phyloP scores from a whole-genome alignment of 2,113 vertebrate species.

The Tor tambroides region DNA sequence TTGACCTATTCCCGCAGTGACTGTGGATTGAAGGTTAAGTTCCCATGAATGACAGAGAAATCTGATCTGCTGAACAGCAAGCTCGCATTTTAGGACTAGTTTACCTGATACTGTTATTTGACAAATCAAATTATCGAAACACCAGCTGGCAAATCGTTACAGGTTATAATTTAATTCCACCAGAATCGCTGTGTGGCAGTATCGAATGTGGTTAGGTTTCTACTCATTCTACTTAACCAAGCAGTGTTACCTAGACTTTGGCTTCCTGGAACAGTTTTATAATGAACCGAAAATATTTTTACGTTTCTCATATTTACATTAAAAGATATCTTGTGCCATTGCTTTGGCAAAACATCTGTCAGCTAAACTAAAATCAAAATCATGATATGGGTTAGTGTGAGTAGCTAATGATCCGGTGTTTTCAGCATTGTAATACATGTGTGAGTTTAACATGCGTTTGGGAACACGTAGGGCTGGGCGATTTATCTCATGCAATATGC shows the following conservation, averaged over 20 bases:
- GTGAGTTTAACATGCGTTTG: too few relatives aligned
- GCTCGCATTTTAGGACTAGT: constrained; percentile 66
- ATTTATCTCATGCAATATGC: too few relatives aligned
- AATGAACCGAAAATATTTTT: background rate
- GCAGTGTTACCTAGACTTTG: background rate
- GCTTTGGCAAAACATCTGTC: too few relatives aligned
- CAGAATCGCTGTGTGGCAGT: constrained; percentile 41
- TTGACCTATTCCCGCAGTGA: constrained; percentile 22
- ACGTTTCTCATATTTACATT: too few relatives aligned
- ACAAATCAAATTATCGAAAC: constrained; percentile 75
- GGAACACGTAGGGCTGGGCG: too few relatives aligned
- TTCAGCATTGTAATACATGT: too few relatives aligned
- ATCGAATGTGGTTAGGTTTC: background rate
- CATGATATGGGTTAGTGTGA: too few relatives aligned
- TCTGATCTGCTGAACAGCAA: constrained; percentile 66
- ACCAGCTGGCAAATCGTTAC: constrained; percentile 74
- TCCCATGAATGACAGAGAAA: constrained; percentile 35
- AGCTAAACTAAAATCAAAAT: too few relatives aligned
- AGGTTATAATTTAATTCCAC: constrained; percentile 73
- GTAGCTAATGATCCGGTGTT: too few relatives aligned
- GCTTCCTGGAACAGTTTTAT: background rate
- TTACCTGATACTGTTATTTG: constrained; percentile 72
- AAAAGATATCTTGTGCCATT: too few relatives aligned
- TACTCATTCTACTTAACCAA: background rate
- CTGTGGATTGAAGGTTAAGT: constrained; percentile 17